Evolutionary conservation across 2,888 invertebrate genomes (phyloP), one percentile per base, ranked within the genome.

Genomic region (Ectemnius continuus): DNA sequence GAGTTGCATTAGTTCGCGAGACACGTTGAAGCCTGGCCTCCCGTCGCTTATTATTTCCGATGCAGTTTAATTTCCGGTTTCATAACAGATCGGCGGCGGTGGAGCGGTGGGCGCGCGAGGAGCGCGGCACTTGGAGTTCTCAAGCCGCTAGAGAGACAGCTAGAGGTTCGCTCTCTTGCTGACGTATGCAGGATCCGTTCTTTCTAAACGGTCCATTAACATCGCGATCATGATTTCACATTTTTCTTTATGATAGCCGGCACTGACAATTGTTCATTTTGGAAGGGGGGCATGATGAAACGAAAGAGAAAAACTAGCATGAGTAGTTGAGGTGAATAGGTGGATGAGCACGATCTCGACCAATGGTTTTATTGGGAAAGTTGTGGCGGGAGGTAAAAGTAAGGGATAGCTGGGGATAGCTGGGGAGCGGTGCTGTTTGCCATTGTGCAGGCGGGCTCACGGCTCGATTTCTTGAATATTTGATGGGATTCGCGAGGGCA

Each of bases 31-130:
- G 46, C 18, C 56, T 18, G 23, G 1, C 67, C 57, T 36, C 36
- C 72, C 73, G 67, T 65, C 23, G 70, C 65, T 83, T 79, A 78
- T 84, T 86, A 83, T 85, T 83, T 76, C 79, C 80, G 78, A 83
- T 74, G 78, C 78, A 72, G 77, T 83, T 87, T 85, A 86, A 88
- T 88, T 88, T 88, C 86, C 87, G 86, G 84, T 83, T 87, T 79
- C 73, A 72, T 79, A 84, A 85, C 75, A 75, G 76, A 79, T 78
- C 72, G 23, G 36, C 36, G 36, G 36, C 36, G 36, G 36, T 36
- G 36, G 23, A 3, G 1, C 8, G 1, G 36, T 36, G 36, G 4
- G 36, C 8, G 8, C 4, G 36, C 5, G 36, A 36, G 36, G 36
- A 36, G 11, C 8, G 36, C 36, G 36, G 36, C 6, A 36, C 3